Evolutionary conservation across 2,113 vertebrate genomes (phyloP).

Genomic region (Myrmecophaga tridactyla): DNA sequence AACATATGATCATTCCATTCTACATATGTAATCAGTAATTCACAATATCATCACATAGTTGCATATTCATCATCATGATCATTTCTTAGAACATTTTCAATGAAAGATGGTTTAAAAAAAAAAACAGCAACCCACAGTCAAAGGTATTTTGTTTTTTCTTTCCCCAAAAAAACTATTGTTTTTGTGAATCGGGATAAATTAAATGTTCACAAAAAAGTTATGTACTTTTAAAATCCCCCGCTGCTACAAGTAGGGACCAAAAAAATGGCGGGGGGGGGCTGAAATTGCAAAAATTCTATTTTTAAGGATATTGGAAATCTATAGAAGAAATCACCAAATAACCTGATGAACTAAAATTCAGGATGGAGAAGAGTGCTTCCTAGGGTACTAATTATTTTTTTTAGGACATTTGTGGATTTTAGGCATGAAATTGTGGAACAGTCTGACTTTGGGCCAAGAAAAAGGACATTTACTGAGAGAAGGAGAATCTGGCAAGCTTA

Average conservation of each 20-base stretch:
- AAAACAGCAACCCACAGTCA: neutral
- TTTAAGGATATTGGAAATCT: neutral
- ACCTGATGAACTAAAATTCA: conserved; percentile 8
- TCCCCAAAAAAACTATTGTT: neutral
- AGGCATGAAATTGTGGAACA: neutral
- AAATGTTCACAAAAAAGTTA: neutral
- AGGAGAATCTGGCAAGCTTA: neutral
- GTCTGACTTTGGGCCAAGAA: neutral
- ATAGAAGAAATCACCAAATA: neutral
- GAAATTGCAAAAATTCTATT: neutral
- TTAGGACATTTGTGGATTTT: neutral
- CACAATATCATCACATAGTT: too few species aligned
- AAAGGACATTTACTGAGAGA: neutral
- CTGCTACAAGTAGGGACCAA: neutral
- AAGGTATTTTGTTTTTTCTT: conserved; percentile 6
- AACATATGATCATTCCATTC: too few species aligned
- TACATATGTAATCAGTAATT: too few species aligned
- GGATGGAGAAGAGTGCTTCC: neutral
- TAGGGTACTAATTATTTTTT: neutral
- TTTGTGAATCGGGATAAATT: conserved; percentile 18
- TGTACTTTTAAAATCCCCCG: neutral
- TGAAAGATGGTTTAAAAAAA: neutral
- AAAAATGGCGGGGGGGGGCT: neutral
- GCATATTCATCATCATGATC: too few species aligned
- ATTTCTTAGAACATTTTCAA: conserved; percentile 15